phyloP scores from a whole-genome alignment of 2,113 vertebrate species.

The Falcunculus frontatus region DNA sequence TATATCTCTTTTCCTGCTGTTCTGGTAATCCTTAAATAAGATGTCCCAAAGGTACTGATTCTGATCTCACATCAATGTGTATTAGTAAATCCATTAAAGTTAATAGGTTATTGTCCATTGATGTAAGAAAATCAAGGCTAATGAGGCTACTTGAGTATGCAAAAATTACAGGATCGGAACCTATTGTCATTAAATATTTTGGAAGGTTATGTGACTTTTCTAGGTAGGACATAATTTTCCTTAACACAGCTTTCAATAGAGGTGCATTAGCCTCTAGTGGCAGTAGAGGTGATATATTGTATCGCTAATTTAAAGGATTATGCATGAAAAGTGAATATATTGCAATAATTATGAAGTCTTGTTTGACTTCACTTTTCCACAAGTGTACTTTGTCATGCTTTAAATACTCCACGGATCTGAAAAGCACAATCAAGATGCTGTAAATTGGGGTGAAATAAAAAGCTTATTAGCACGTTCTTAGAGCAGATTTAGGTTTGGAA shows the following conservation, averaged over 20 bases:
- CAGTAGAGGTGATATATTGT: slow-evolving; percentile 52
- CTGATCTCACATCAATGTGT: slow-evolving; percentile 20
- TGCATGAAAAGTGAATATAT: slow-evolving; percentile 57
- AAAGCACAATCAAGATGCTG: slow-evolving; percentile 20
- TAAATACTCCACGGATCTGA: background rate
- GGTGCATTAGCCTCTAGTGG: slow-evolving; percentile 61
- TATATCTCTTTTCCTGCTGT: background rate
- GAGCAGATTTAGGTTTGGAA: background rate
- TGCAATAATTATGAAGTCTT: slow-evolving; percentile 63
- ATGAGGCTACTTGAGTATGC: slow-evolving; percentile 43
- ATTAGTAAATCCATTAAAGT: slow-evolving; percentile 53
- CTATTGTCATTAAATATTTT: slow-evolving; percentile 47
- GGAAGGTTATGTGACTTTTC: slow-evolving; percentile 42
- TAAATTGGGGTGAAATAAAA: slow-evolving; percentile 21
- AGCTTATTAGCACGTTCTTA: slow-evolving; percentile 1
- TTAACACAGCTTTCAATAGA: slow-evolving; percentile 47
- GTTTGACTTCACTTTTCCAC: slow-evolving; percentile 61
- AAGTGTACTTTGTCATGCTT: slow-evolving; percentile 3
- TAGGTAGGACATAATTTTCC: slow-evolving; percentile 53
- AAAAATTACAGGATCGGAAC: slow-evolving; percentile 35
- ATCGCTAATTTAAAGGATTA: slow-evolving; percentile 52
- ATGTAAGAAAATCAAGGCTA: slow-evolving; percentile 50
- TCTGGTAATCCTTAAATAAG: slow-evolving; percentile 40
- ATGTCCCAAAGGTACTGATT: slow-evolving; percentile 35
- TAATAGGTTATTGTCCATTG: slow-evolving; percentile 44